Evolutionary conservation across 1,140 invertebrate species (phyloP).

Genomic region (Drosophila ambigua): DNA sequence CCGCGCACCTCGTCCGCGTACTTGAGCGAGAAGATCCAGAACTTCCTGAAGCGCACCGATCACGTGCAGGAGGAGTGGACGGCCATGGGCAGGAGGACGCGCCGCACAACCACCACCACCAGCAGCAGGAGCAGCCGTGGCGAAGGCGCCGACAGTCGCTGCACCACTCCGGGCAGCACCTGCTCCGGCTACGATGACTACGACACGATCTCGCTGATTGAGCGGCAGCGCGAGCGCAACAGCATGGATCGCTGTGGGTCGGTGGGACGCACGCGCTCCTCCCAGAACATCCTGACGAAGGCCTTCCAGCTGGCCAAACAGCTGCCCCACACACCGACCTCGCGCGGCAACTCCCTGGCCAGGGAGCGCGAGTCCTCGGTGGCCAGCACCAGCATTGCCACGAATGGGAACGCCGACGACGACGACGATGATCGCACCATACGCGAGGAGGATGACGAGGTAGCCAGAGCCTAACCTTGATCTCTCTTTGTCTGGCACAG

Average conservation of each 20-base stretch:
- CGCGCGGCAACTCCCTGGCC: constrained; percentile 82
- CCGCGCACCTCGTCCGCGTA: constrained; percentile 90
- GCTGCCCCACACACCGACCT: constrained; percentile 79
- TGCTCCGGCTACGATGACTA: constrained; percentile 69
- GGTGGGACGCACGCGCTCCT: constrained; percentile 88
- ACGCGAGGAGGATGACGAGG: constrained; percentile 79
- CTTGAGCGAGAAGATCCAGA: constrained; percentile 89
- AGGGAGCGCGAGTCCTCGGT: constrained; percentile 85
- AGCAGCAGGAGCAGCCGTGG: constrained; percentile 28
- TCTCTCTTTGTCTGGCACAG: constrained; percentile 38
- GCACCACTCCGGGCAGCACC: constrained; percentile 68
- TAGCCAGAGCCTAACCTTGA: constrained; percentile 67
- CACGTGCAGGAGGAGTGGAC: constrained; percentile 94
- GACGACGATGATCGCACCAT: constrained; percentile 80
- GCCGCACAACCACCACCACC: constrained; percentile 67
- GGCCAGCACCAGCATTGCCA: constrained; percentile 33
- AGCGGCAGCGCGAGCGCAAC: constrained; percentile 72
- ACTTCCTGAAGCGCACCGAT: constrained; percentile 92
- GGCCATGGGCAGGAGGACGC: constrained; percentile 77
- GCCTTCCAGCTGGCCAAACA: constrained; percentile 90
- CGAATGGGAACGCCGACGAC: constrained; percentile 35
- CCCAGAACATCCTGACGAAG: constrained; percentile 91
- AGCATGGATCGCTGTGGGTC: constrained; percentile 77
- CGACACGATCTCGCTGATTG: constrained; percentile 80
- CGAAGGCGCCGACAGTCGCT: constrained; percentile 65